A percentile compares a stretch with the other conserved stretches of the same genome.
These are phyloP conservation scores for Dufourea novaeangliae DNA, from an alignment of 1,140 invertebrate genomes.

Conservation along the genomic window DNA sequence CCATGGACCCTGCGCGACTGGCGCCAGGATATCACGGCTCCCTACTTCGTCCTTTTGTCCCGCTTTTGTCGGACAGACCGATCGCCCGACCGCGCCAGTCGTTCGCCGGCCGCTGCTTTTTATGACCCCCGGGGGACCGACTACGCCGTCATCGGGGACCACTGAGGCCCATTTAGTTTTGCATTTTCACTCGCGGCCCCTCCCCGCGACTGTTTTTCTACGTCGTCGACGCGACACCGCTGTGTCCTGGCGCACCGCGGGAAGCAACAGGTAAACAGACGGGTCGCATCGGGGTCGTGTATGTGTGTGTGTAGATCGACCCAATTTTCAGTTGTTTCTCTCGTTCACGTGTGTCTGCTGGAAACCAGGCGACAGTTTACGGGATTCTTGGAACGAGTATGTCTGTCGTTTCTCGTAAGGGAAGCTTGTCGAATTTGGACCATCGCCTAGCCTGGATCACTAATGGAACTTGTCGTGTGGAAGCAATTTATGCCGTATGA, in stretches of 20 bases:
- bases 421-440: no score
- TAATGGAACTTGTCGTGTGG: no score
- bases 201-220: slow-evolving; percentile 16
- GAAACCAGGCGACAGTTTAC: no score
- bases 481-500: no score
- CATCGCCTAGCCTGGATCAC: no score
- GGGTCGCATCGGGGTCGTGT: neutral
- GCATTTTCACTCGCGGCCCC: slow-evolving; percentile 15
- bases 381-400: no score
- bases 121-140: slow-evolving; percentile 15
- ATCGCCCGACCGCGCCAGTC: slow-evolving; percentile 11
- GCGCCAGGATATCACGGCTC: slow-evolving; percentile 68
- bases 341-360: neutral
- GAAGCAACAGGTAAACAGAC: slow-evolving; percentile 49
- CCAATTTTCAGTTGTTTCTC: neutral
- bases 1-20: slow-evolving; percentile 59
- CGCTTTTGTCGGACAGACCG: slow-evolving; percentile 43
- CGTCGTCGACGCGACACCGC: no score
- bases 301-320: no score
- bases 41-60: slow-evolving; percentile 46
- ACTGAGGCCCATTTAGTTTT: slow-evolving; percentile 7
- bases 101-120: slow-evolving; percentile 27
- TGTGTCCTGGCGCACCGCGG: neutral
- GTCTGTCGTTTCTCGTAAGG: no score
- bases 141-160: neutral